Base-by-base conservation (phyloP, 2,797 vertebrate species). In the Brachymystax lenok region DNA sequence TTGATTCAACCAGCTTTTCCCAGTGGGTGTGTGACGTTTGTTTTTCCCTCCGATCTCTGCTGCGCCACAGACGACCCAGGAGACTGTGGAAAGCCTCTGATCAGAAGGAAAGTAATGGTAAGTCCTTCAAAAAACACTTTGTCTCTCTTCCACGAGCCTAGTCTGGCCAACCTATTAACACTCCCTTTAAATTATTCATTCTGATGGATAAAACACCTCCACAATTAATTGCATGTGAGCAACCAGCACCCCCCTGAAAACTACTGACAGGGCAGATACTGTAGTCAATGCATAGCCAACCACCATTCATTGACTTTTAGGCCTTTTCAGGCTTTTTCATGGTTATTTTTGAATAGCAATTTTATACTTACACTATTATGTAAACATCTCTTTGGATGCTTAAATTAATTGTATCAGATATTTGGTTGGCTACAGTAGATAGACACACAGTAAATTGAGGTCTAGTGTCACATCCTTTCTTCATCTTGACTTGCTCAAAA, bases 121-220 rank as follows among this genome's bases (percentile, higher is more conserved):
- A 80, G 88, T 92, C 91, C 88, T 86, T 91, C 89, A 90, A 87
- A 87, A 86, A 87, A 88, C 88, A 90, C 93, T 93, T 94, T 92
- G 91, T 94, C 92, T 94, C 90, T 74, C 78, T 87, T 90, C 90
- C 90, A 92, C 89, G 80, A 83, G 86, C 90, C 89, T 89, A 90
- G 89, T 88, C 90, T 90, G 88, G 89, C 88, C 94, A 91, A 93
- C 93, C 92, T 94, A 95, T 94, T 94, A 94, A 93, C 91, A 84
- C 90, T 91, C 91, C 87, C 88, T 89, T 90, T 95, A 91, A 95
- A 95, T 95, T 93, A 95, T 95, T 95, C 93, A 94, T 93, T 82
- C 88, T 94, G 93, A 95, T 95, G 93, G 93, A 95, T 95, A 95
- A 94, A 93, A 93, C 94, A 94, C 93, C 91, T 94, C 91, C 86